These are phyloP conservation scores for Tachycineta bicolor DNA, from an alignment of 2,113 vertebrate genomes.

Conservation along the genomic window DNA sequence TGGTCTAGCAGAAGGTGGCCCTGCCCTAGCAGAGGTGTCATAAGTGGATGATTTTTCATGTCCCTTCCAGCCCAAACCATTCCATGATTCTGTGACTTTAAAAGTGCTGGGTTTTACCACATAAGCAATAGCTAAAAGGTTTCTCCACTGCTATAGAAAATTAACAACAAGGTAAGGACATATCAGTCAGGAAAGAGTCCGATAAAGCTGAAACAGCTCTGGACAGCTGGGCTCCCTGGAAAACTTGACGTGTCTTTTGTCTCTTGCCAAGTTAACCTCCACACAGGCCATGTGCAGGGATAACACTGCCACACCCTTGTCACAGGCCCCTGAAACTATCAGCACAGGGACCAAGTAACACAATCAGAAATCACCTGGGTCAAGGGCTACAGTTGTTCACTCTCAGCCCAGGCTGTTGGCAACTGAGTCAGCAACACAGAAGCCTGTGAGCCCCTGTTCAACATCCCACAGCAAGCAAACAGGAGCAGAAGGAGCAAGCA, in stretches of 20 bases:
- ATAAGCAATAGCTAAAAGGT: neutral
- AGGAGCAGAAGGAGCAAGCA: neutral
- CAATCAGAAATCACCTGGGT: neutral
- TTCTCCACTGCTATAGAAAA: neutral
- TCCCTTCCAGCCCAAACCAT: neutral
- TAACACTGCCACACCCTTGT: neutral
- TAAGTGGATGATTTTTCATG: neutral
- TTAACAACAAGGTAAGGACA: neutral
- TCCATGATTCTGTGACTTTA: neutral
- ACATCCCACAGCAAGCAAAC: neutral
- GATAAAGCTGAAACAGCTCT: neutral
- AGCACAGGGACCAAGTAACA: neutral
- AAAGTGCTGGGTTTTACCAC: neutral
- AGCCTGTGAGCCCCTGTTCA: neutral
- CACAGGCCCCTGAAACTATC: neutral
- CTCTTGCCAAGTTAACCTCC: neutral
- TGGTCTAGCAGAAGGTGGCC: neutral
- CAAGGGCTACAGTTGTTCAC: neutral
- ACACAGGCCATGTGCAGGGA: accelerated
- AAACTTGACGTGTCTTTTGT: neutral
- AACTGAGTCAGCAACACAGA: neutral
- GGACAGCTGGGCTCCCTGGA: neutral
- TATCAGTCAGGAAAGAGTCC: neutral
- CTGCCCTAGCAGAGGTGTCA: neutral
- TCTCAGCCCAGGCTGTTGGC: neutral